A percentile compares a stretch with the other conserved stretches of the same genome.
These are phyloP conservation scores for Melitaea cinxia DNA, from an alignment of 1,140 invertebrate genomes.

Conservation along the genomic window DNA sequence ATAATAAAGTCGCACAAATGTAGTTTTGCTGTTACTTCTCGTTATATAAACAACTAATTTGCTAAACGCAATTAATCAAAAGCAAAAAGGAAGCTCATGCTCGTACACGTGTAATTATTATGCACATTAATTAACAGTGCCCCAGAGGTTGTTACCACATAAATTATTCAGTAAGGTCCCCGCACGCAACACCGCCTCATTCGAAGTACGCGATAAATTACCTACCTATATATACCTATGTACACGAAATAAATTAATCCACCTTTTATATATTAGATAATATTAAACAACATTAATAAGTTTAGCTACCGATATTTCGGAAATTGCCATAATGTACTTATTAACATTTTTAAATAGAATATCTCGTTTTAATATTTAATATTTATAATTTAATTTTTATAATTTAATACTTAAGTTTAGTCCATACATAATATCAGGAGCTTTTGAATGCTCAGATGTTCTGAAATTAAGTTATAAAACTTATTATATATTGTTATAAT, in stretches of 20 bases:
- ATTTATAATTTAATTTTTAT: no score
- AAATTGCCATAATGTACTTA: no score
- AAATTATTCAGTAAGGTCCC: slow-evolving; percentile 66
- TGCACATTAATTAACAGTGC: slow-evolving; percentile 79
- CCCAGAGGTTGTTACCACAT: slow-evolving; percentile 63
- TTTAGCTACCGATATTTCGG: background rate
- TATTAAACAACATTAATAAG: background rate
- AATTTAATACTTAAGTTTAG: no score
- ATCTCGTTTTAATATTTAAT: no score
- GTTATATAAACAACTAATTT: slow-evolving; percentile 69
- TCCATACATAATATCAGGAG: no score
- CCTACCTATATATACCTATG: slow-evolving; percentile 17
- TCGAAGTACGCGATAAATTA: slow-evolving; percentile 36
- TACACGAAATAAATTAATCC: slow-evolving; percentile 5
- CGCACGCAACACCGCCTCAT: slow-evolving; percentile 53
- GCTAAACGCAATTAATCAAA: slow-evolving; percentile 75
- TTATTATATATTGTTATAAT: slow-evolving; percentile 9
- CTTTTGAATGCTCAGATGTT: no score
- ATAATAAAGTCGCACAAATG: slow-evolving; percentile 9
- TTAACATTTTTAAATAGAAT: no score
- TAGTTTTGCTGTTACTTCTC: slow-evolving; percentile 15
- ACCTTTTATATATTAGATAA: slow-evolving; percentile 7
- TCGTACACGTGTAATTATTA: slow-evolving; percentile 77
- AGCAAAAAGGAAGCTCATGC: slow-evolving; percentile 77
- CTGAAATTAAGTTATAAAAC: no score